Base-by-base conservation (phyloP, 2,797 vertebrate species). In the Acanthurus tractus region DNA sequence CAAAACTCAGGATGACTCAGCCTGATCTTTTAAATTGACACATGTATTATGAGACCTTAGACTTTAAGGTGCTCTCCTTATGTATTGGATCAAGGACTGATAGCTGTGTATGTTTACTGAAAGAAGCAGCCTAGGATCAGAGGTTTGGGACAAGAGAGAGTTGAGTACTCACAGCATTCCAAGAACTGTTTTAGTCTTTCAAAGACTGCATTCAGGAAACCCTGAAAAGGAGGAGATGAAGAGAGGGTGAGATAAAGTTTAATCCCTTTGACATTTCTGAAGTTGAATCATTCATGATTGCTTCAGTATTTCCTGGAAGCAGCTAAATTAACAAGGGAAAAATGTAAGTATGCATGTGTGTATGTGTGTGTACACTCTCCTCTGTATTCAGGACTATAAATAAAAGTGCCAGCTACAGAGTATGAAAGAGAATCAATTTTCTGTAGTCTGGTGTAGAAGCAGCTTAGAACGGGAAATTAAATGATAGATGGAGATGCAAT, bases 151-250 rank as follows among this genome's bases (percentile, higher is more conserved):
- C 12, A 54, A 72, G 56, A 72, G 73, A 78, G 42, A 70, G 23
- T 86, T 34, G 58, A 64, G 78, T 86, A 99, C 98, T 98, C 94
- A 99, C 98, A 96, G 85, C 97, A 98, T 81, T 98, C 96, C 89
- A 99, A 90, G 94, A 99, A 99, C 86, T 98, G 97, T 87, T 96
- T 97, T 57, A 99, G 91, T 54, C 97, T 96, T 84, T 97, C 97
- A 95, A 99, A 99, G 70, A 97, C 93, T 0, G 97, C 96, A 90
- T 97, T 96, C 82, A 99, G 95, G 93, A 99, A 99, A 61, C 95
- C 95, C 98, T 99, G 88, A 86, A 88, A 95, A 95, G 84, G 84
- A 53, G 87, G 15, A 90, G 49, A 86, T 58, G 74, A 79, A 70
- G 67, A 87, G 76, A 84, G 68, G 78, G 61, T 81, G 73, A 87